A percentile compares a stretch with the other conserved stretches of the same genome.
Conservation (phyloP, 2,113 vertebrate species). For the Corynorhinus townsendii region DNA sequence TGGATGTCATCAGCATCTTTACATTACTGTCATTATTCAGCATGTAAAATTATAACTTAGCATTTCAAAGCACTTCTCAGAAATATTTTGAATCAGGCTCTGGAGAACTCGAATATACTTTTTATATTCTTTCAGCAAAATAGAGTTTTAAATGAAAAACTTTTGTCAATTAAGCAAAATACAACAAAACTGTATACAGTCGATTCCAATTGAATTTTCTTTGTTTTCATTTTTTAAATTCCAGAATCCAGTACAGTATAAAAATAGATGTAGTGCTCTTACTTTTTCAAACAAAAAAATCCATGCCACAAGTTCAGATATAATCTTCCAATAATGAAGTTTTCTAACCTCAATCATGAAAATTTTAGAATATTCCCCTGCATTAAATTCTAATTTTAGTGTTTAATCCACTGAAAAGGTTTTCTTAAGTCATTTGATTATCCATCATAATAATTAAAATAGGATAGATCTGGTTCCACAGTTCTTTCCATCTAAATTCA, state of each 20-base stretch:
- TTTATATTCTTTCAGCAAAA: background rate
- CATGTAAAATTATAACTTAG: background rate
- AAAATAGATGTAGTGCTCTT: constrained; percentile 12
- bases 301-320: background rate
- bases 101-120: background rate
- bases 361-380: background rate
- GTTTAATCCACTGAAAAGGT: background rate
- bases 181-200: background rate
- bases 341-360: background rate
- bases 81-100: background rate
- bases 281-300: background rate
- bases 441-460: background rate
- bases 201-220: background rate
- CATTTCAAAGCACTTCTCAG: background rate
- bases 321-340: background rate
- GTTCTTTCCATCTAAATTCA: background rate
- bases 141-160: background rate
- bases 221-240: constrained; percentile 18
- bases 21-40: background rate
- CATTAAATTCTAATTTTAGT: background rate
- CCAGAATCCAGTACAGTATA: background rate
- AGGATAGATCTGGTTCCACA: background rate
- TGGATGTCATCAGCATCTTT: background rate
- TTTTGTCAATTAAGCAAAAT: constrained; percentile 33
- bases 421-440: constrained; percentile 17